A percentile compares a stretch with the other conserved stretches of the same genome.
These are phyloP conservation scores for Desmophyllum pertusum DNA, from an alignment of 92 coral and sea anemone species.

Conservation along the genomic window DNA sequence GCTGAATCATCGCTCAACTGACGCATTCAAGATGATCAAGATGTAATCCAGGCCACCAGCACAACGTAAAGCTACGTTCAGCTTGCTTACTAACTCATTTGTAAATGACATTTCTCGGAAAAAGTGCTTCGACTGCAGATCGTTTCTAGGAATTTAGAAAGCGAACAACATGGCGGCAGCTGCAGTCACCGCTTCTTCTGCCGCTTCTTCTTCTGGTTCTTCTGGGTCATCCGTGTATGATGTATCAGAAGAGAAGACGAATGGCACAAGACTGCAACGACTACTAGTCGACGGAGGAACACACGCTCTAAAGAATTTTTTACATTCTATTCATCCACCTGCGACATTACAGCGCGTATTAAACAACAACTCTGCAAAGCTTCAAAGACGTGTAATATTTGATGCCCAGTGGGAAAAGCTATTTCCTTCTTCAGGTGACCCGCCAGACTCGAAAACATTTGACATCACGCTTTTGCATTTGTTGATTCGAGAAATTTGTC, in stretches of 20 bases:
- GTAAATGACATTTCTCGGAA: neutral
- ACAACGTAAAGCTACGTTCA: neutral
- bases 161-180: constrained; percentile 1
- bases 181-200: no score
- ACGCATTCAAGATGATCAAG: neutral
- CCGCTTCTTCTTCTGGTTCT: neutral
- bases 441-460: constrained; percentile 48
- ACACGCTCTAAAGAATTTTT: neutral
- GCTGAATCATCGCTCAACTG: neutral
- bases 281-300: constrained; percentile 26
- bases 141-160: neutral
- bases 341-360: neutral
- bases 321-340: constrained; percentile 4
- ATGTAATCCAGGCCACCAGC: neutral
- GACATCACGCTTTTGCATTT: constrained; percentile 65
- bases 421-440: constrained; percentile 42
- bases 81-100: neutral
- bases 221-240: neutral
- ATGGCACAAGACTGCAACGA: constrained; percentile 17
- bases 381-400: constrained; percentile 19
- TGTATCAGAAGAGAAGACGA: constrained; percentile 13
- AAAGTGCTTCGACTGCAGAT: neutral
- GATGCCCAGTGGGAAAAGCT: constrained; percentile 54
- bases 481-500: constrained; percentile 43
- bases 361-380: neutral